A percentile compares a stretch with the other conserved stretches of the same genome.
Conservation (phyloP, 2,888 invertebrate genomes). For the Timandra comae region DNA sequence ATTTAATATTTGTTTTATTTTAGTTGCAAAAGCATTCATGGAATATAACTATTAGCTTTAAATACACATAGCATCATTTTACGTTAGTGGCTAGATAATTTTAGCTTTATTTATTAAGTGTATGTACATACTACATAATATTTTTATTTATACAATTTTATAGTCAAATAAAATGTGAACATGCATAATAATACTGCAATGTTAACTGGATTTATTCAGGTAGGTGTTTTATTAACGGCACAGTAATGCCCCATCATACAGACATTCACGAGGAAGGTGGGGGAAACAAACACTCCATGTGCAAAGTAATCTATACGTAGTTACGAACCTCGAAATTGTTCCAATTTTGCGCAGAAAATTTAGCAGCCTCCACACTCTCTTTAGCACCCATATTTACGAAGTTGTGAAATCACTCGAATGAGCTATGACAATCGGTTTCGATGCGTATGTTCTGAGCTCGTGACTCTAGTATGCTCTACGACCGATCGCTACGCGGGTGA, state of each 20-base stretch:
- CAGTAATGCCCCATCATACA: conserved; percentile 37
- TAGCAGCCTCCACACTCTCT: conserved; percentile 88
- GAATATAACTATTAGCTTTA: no score
- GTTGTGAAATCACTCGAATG: conserved; percentile 69
- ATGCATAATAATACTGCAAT: conserved; percentile 37
- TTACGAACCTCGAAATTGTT: conserved; percentile 86
- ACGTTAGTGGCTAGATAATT: no score
- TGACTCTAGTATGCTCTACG: conserved; percentile 69
- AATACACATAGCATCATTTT: no score
- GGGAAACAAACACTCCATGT: conserved; percentile 73
- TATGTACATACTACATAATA: neutral
- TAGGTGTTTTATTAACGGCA: conserved; percentile 27
- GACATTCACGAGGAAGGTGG: conserved; percentile 66
- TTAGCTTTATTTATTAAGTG: no score
- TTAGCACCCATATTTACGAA: conserved; percentile 85
- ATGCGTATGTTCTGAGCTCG: conserved; percentile 69
- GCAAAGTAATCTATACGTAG: conserved; percentile 69
- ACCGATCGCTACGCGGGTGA: conserved; percentile 56
- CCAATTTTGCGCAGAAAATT: conserved; percentile 89
- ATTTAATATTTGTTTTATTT: no score
- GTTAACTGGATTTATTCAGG: neutral
- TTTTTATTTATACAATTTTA: conserved; percentile 6
- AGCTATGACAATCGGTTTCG: conserved; percentile 64
- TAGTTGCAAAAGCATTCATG: no score
- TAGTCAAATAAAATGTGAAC: conserved; percentile 36